phyloP scores from a whole-genome alignment of 2,797 vertebrate genomes.

The Myripristis murdjan region DNA sequence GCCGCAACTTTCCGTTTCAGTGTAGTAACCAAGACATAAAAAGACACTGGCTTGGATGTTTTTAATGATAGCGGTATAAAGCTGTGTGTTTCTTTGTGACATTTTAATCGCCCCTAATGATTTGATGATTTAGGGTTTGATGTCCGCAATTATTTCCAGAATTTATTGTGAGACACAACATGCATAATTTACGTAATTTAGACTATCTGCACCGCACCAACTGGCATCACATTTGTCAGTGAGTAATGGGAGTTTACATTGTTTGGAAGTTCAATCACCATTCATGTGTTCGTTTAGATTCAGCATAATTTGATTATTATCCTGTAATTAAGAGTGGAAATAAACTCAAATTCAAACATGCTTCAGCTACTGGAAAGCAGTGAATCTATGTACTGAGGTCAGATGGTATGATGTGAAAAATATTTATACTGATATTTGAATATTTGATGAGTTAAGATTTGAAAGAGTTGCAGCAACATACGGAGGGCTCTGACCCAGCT shows the following conservation, averaged over 20 bases:
- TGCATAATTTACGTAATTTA: not conserved
- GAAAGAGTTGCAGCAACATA: no score
- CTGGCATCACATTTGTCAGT: no score
- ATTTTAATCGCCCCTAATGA: conserved; percentile 32
- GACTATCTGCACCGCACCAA: not conserved
- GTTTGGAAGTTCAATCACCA: no score
- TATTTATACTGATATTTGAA: no score
- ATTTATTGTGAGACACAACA: conserved; percentile 4
- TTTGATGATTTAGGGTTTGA: conserved; percentile 29
- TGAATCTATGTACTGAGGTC: no score
- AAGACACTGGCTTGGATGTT: conserved; percentile 24
- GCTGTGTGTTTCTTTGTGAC: conserved; percentile 36
- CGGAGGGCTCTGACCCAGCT: no score
- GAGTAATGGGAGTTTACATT: no score
- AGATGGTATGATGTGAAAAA: no score
- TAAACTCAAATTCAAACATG: not conserved
- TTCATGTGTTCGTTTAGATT: no score
- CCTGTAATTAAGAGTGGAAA: not conserved
- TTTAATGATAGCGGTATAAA: conserved; percentile 1
- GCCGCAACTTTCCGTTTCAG: conserved; percentile 33
- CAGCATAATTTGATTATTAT: not conserved
- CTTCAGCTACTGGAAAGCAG: not conserved
- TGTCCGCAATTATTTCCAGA: conserved; percentile 38
- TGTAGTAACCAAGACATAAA: conserved; percentile 7
- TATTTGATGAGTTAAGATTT: no score